Base-by-base conservation (phyloP, 2,797 vertebrate genomes). In the Tragelaphus oryx region DNA sequence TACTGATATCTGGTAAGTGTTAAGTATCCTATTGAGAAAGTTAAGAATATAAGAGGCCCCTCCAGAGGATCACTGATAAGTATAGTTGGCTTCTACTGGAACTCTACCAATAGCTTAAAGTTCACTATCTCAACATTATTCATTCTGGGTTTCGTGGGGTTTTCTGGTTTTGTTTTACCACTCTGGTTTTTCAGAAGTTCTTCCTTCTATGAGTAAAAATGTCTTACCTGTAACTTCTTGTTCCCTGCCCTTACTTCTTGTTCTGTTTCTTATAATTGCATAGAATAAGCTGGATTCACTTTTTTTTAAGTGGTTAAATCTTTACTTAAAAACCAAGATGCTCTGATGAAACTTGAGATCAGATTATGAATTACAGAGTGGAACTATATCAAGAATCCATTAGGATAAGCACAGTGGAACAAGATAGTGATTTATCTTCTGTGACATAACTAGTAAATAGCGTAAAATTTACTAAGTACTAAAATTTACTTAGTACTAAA, bases 261-360 rank as follows among this genome's bases (percentile, higher is more conserved):
- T 87, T 89, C 79, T 88, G 2, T 71, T 80, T 83, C 71, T 89
- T 82, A 89, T 33, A 54, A 41, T 82, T 94, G 9, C 48, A 48
- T 13, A 86, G n/a, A 78, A 62, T 46, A 93, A 85, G 16, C 65
- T 68, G 16, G n/a, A 17, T 78, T 91, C 26, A 59, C 89, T 60
- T 81, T 83, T 89, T 95, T 78, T 30, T 18, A 62, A 91, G 37
- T 92, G 6, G 20, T 54, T 65, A 65, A 52, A 28, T 55, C 26
- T 94, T 87, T 60, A 65, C 76, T 90, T 88, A 62, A 87, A 95
- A 95, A 81, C n/a, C 33, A 78, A 90, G 74, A 28, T 81, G 28
- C 12, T 62, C 37, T 90, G 18, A 62, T 92, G 44, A 74, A 87
- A 85, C 60, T 26, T 81, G 86, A 95, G 71, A 71, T 90, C 37